Evolutionary conservation across 2,113 vertebrate species (phyloP).

Genomic region (Ahaetulla prasina): DNA sequence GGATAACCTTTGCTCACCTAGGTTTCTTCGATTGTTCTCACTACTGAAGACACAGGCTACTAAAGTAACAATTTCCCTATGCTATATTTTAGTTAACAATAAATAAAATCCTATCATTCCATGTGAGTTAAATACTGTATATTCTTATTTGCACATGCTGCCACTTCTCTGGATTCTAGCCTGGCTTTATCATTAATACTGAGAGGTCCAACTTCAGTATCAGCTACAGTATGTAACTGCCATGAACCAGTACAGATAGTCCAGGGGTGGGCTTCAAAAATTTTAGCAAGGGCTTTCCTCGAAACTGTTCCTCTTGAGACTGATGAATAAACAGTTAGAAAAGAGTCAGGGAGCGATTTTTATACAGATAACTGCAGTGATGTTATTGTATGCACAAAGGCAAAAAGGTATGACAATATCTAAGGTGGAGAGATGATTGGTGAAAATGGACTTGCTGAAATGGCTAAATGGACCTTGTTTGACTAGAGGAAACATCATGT

Average conservation of each 20-base stretch:
- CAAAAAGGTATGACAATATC: not conserved
- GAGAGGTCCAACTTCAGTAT: not conserved
- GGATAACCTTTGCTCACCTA: not conserved
- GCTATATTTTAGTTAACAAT: not conserved
- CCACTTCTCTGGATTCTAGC: not conserved
- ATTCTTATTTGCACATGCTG: not conserved
- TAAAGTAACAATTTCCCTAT: not conserved
- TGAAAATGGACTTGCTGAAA: not conserved
- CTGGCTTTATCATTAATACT: not conserved
- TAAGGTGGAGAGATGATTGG: not conserved
- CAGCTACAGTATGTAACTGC: not conserved
- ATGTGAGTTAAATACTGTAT: not conserved
- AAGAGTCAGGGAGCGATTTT: not conserved
- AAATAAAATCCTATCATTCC: not conserved
- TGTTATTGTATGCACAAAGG: not conserved
- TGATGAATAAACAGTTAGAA: not conserved
- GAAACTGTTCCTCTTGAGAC: not conserved
- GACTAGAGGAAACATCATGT: not conserved
- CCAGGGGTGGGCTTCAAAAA: too few relatives aligned
- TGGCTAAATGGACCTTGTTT: not conserved
- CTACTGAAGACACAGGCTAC: not conserved
- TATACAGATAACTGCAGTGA: not conserved
- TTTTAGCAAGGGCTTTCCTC: too few relatives aligned
- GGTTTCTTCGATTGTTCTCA: not conserved
- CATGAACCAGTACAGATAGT: not conserved